A percentile compares a stretch with the other conserved stretches of the same genome.
Evolutionary conservation across 2,797 vertebrate species (phyloP).

Genomic region (Cyprinodon diabolis): DNA sequence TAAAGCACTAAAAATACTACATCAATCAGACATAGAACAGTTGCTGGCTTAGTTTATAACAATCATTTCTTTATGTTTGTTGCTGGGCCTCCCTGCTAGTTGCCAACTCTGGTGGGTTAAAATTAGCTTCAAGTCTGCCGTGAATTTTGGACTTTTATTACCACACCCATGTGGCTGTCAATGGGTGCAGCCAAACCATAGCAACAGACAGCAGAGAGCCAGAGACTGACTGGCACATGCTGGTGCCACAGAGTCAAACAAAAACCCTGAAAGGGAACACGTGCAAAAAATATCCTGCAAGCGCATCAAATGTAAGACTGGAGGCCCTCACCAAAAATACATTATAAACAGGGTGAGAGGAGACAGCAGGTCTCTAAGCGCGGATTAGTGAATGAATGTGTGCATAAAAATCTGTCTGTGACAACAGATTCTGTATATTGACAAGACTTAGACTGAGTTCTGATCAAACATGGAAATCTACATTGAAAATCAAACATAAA

Average conservation of each 20-base stretch:
- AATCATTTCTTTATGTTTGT: conserved; percentile 44
- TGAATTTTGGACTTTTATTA: conserved; percentile 72
- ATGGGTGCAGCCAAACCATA: conserved; percentile 55
- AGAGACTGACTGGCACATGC: conserved; percentile 36
- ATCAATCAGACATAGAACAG: conserved; percentile 27
- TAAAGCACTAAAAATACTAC: conserved; percentile 21
- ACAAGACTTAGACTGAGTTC: conserved; percentile 18
- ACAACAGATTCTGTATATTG: conserved; percentile 32
- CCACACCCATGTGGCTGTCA: conserved; percentile 65
- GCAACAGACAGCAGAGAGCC: conserved; percentile 40
- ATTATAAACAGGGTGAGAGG: conserved; percentile 26
- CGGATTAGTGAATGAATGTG: conserved; percentile 19
- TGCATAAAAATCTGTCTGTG: conserved; percentile 8
- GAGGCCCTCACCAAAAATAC: conserved; percentile 55
- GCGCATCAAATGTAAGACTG: conserved; percentile 38
- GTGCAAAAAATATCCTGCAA: conserved; percentile 50
- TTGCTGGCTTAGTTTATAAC: conserved; percentile 29
- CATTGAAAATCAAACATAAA: conserved; percentile 15
- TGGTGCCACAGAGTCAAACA: conserved; percentile 54
- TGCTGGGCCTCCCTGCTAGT: conserved; percentile 48
- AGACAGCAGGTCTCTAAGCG: conserved; percentile 27
- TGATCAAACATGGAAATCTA: conserved; percentile 28
- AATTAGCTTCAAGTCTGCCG: conserved; percentile 72
- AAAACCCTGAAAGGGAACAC: conserved; percentile 36
- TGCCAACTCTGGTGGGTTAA: conserved; percentile 71